Base-by-base conservation (phyloP, 2,888 invertebrate species). In the Bimastos eiseni region DNA sequence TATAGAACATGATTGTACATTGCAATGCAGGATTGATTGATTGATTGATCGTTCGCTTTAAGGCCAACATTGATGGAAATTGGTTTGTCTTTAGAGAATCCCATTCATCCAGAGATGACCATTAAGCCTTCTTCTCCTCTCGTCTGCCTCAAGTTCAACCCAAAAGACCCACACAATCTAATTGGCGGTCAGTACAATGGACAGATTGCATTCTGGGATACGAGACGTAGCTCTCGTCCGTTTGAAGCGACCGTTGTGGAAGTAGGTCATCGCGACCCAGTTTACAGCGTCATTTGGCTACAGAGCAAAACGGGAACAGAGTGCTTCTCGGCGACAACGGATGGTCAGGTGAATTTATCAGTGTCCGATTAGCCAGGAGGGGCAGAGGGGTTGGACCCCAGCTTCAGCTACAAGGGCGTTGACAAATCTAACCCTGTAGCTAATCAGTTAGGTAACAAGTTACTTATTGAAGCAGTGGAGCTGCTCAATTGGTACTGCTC, bases 281-380 rank as follows among this genome's bases (percentile, higher is more conserved):
- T 97, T 0, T 96, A 97, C 93, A 97, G 97, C 93, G 97, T 98
- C 19, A 96, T 98, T 0, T 99, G 98, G 97, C 97, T 98, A 90
- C 97, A 98, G 94, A 98, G 98, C 0, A 99, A 99, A 96, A 97
- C 97, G 55, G 98, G 98, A 19, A 97, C 97, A 0, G 98, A 99
- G 95, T 98, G 98, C 95, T 98, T 98, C 95, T 98, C 98, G 0
- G 96, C 98, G 0, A 97, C 98, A 0, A 97, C 97, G 30, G 99
- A 99, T 95, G 98, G 99, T 3, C 97, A 98, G 95, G 96, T 96
- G 91, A 94, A 96, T 30, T 5, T 30, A 55, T 30, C 6, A 44
- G n/a, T n/a, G n/a, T 49, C 49, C 1, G 70, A n/a, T n/a, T n/a
- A n/a, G n/a, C n/a, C n/a, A n/a, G n/a, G n/a, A n/a, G n/a, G n/a